Evolutionary conservation across 1,140 invertebrate genomes (phyloP).

Genomic region (Muscidifurax raptorellus): DNA sequence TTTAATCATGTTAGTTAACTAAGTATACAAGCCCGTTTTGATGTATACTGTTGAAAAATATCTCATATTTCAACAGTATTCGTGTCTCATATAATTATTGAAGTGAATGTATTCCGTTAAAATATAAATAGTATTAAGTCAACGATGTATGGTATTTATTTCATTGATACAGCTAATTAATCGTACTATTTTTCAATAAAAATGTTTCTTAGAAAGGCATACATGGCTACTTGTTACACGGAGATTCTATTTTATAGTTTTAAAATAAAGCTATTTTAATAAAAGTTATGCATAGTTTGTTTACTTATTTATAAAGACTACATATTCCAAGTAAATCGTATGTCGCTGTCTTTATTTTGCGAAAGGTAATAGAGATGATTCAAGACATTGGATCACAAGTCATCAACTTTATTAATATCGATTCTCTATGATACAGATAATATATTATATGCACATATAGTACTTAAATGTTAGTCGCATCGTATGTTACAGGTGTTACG

Average conservation of each 20-base stretch:
- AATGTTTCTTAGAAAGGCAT: constrained; percentile 18
- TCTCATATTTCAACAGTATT: constrained; percentile 17
- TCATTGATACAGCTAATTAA: not conserved
- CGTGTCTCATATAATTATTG: not conserved
- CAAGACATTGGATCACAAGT: constrained; percentile 56
- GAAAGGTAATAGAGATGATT: not conserved
- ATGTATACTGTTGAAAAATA: not conserved
- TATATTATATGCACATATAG: constrained; percentile 56
- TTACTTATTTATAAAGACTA: constrained; percentile 6
- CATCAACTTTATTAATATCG: constrained; percentile 60
- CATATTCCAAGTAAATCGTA: too few relatives aligned
- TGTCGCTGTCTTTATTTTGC: not conserved
- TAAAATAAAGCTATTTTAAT: constrained; percentile 52
- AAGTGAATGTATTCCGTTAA: constrained; percentile 9
- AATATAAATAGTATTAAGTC: constrained; percentile 35
- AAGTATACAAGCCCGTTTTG: not conserved
- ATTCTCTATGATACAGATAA: constrained; percentile 56
- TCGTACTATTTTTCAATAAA: constrained; percentile 15
- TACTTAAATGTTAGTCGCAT: constrained; percentile 61
- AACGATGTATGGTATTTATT: constrained; percentile 46
- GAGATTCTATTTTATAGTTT: constrained; percentile 40
- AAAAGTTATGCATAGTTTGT: constrained; percentile 35
- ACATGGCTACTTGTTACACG: constrained; percentile 27
- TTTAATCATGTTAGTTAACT: not conserved
- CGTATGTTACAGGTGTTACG: constrained; percentile 59